phyloP scores from a whole-genome alignment of 2,888 invertebrate genomes.

The Ganaspis brasiliensis region DNA sequence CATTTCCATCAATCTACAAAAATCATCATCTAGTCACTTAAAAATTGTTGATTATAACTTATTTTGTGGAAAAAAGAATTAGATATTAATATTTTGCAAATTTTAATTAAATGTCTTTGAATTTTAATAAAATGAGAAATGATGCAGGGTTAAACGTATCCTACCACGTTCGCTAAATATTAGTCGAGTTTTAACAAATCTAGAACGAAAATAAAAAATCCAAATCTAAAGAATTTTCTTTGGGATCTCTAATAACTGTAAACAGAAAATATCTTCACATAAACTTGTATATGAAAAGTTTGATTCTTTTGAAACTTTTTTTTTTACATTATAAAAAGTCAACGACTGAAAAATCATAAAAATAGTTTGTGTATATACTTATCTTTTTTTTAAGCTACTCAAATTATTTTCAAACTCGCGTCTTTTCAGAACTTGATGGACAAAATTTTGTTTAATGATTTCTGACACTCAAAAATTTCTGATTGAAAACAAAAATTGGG shows the following conservation, averaged over 20 bases:
- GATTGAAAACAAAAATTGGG: not conserved
- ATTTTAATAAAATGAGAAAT: slow-evolving; percentile 7
- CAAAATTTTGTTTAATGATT: not conserved
- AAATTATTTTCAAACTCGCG: slow-evolving; percentile 34
- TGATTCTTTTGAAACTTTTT: slow-evolving; percentile 14
- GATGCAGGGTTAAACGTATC: slow-evolving; percentile 11
- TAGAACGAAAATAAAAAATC: slow-evolving; percentile 41
- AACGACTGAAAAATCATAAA: slow-evolving; percentile 45
- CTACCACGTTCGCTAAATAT: slow-evolving; percentile 25
- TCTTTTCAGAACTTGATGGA: slow-evolving; percentile 22
- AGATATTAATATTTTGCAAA: not conserved
- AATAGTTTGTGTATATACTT: slow-evolving; percentile 52
- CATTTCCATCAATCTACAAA: slow-evolving; percentile 79
- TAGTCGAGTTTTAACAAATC: not conserved
- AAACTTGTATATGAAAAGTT: slow-evolving; percentile 41
- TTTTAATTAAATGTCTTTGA: not conserved
- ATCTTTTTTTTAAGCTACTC: slow-evolving; percentile 42
- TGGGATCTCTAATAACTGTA: not conserved
- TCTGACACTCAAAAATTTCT: slow-evolving; percentile 10
- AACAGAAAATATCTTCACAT: slow-evolving; percentile 16
- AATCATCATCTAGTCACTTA: slow-evolving; percentile 65
- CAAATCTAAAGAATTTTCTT: slow-evolving; percentile 10
- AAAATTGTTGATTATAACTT: not conserved
- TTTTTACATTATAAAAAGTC: slow-evolving; percentile 8
- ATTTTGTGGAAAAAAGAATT: not conserved